Conservation (phyloP, 2,113 vertebrate species). For the Eulemur rufifrons region DNA sequence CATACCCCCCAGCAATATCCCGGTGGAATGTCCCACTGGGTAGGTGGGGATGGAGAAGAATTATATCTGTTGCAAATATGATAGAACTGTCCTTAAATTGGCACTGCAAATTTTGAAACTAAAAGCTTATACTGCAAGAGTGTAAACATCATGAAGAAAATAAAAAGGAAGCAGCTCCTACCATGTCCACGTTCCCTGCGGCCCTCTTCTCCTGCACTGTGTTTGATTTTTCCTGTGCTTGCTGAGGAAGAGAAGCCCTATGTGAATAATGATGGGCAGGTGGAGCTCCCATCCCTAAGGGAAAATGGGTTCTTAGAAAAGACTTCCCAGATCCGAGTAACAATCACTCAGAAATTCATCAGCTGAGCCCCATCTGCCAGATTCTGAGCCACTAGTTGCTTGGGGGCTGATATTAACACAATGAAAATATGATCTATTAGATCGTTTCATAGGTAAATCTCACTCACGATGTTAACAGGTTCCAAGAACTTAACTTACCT, state of each 20-base stretch:
- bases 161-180: background rate
- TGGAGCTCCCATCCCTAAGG: background rate
- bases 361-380: background rate
- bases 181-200: background rate
- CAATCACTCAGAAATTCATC: conserved; percentile 16
- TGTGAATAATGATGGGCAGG: accelerated
- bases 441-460: background rate
- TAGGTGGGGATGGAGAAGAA: background rate
- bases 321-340: conserved; percentile 44
- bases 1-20: background rate
- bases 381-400: conserved; percentile 26
- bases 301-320: background rate
- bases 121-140: background rate
- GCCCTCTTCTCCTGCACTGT: background rate
- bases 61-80: background rate
- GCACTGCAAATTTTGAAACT: background rate
- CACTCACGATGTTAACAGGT: background rate
- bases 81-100: background rate
- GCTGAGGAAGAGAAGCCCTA: background rate
- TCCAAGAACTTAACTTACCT: background rate
- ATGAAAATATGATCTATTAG: conserved; percentile 29
- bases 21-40: background rate
- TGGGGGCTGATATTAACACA: background rate
- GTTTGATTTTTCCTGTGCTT: background rate
- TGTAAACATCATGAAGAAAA: background rate